These are phyloP conservation scores for Druon quercuslanigerum DNA, from an alignment of 1,140 invertebrate genomes.

Conservation along the genomic window DNA sequence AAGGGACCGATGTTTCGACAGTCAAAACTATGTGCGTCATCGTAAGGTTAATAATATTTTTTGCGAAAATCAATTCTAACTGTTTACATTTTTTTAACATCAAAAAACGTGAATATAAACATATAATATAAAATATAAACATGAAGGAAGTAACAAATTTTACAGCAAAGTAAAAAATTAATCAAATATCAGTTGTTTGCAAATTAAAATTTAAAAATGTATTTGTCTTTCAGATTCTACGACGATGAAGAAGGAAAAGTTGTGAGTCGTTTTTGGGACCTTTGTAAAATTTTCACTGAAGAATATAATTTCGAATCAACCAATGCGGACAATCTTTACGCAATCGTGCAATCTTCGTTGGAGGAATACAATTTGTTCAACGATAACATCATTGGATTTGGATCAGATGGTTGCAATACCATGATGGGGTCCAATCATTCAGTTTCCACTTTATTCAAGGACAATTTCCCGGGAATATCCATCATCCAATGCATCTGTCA, in stretches of 20 bases:
- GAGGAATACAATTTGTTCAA: conserved; percentile 48
- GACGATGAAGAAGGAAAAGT: conserved; percentile 20
- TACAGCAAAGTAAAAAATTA: too few relatives aligned
- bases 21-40: conserved; percentile 34
- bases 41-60: conserved; percentile 13
- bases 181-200: too few relatives aligned
- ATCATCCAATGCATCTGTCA: conserved; percentile 70
- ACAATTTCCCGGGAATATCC: conserved; percentile 55
- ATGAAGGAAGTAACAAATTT: too few relatives aligned
- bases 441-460: conserved; percentile 54
- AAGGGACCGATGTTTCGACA: conserved; percentile 36
- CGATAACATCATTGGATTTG: conserved; percentile 65
- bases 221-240: background rate
- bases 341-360: conserved; percentile 49
- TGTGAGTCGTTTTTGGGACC: conserved; percentile 55
- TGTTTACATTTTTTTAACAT: too few relatives aligned
- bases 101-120: too few relatives aligned
- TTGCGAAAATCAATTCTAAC: too few relatives aligned
- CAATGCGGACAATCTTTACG: conserved; percentile 55
- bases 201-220: too few relatives aligned
- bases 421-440: conserved; percentile 68
- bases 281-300: conserved; percentile 52
- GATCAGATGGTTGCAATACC: conserved; percentile 62
- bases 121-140: too few relatives aligned
- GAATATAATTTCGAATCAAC: conserved; percentile 39